phyloP scores from a whole-genome alignment of 2,888 invertebrate genomes.

The Prenolepis imparis region DNA sequence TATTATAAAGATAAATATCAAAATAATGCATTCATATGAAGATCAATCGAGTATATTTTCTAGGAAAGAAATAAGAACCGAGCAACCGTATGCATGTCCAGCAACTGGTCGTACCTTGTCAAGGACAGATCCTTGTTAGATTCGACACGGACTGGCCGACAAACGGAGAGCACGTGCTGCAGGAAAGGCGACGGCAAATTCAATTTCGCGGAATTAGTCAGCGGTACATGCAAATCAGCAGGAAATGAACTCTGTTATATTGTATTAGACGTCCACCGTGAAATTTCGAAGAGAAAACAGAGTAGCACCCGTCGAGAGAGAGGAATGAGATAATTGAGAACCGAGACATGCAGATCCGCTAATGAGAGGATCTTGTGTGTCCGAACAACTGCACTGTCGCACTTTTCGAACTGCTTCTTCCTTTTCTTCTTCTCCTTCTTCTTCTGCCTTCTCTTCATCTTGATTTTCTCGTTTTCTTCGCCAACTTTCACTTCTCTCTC shows the following conservation, averaged over 20 bases:
- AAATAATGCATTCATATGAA: neutral
- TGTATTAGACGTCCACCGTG: slow-evolving; percentile 84
- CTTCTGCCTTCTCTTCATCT: slow-evolving; percentile 55
- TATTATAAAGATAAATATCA: neutral
- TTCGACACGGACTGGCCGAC: slow-evolving; percentile 10
- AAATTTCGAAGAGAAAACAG: slow-evolving; percentile 84
- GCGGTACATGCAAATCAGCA: slow-evolving; percentile 85
- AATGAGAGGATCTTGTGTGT: slow-evolving; percentile 82
- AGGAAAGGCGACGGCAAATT: slow-evolving; percentile 82
- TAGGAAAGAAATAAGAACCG: neutral
- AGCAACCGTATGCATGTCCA: slow-evolving; percentile 4
- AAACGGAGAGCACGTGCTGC: slow-evolving; percentile 75
- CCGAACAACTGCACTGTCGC: slow-evolving; percentile 49
- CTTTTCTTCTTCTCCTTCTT: slow-evolving; percentile 66
- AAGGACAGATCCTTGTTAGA: slow-evolving; percentile 33
- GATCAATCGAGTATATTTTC: neutral
- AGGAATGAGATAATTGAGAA: slow-evolving; percentile 82
- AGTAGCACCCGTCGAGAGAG: slow-evolving; percentile 73
- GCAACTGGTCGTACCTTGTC: neutral
- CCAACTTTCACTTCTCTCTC: slow-evolving; percentile 8
- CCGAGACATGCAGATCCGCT: slow-evolving; percentile 85
- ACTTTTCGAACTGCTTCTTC: slow-evolving; percentile 60
- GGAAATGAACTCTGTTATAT: slow-evolving; percentile 85
- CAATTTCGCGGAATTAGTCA: slow-evolving; percentile 84
- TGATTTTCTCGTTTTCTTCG: slow-evolving; percentile 28